Conservation (phyloP, 2,113 vertebrate genomes). For the Aegithalos caudatus region DNA sequence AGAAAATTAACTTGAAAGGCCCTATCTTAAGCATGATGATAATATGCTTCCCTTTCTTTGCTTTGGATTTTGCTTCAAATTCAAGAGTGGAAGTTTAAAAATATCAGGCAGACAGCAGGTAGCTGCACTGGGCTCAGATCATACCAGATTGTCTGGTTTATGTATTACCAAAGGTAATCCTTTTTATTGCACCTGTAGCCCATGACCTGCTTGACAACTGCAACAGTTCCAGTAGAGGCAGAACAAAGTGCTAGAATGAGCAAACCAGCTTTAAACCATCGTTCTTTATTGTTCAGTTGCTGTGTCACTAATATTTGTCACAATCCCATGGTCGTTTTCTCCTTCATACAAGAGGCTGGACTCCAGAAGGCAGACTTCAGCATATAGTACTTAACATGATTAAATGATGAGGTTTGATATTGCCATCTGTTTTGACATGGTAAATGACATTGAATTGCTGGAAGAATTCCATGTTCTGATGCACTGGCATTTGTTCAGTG, state of each 20-base stretch:
- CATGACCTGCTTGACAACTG: neutral
- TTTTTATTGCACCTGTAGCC: neutral
- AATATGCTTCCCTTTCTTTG: neutral
- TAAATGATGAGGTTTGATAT: neutral
- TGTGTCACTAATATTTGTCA: neutral
- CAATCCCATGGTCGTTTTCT: neutral
- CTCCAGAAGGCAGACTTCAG: neutral
- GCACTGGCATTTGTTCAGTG: neutral
- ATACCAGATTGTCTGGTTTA: neutral
- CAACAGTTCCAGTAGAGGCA: neutral
- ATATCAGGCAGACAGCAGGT: fast-evolving
- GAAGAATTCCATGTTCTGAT: neutral
- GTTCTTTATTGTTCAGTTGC: neutral
- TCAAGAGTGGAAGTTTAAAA: neutral
- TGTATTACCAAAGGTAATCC: neutral
- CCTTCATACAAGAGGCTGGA: neutral
- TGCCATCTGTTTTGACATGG: neutral
- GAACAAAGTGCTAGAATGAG: neutral
- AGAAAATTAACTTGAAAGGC: neutral
- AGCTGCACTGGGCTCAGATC: neutral
- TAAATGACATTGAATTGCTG: neutral
- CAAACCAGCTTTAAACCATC: neutral
- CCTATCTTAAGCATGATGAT: neutral
- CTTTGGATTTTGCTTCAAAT: neutral
- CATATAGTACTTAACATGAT: neutral